These are phyloP conservation scores for Gorsachius magnificus DNA, from an alignment of 2,797 vertebrate genomes.

Conservation along the genomic window DNA sequence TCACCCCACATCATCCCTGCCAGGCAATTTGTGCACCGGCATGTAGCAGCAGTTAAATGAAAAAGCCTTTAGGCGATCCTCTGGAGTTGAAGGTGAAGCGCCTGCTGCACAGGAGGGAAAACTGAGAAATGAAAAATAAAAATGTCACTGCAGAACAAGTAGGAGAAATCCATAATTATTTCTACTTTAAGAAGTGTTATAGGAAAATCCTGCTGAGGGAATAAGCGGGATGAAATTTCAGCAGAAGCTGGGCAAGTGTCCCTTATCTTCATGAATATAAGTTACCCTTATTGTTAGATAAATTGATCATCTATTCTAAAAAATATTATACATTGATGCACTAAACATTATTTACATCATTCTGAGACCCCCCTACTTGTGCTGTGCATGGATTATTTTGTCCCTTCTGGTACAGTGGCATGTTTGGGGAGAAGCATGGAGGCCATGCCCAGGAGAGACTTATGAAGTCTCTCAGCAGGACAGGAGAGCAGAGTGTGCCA, in stretches of 20 bases:
- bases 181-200: not conserved
- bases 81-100: not conserved
- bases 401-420: not conserved
- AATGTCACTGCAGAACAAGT: slow-evolving; percentile 17
- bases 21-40: slow-evolving; percentile 36
- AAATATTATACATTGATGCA: not conserved
- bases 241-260: not conserved
- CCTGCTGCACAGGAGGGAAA: slow-evolving; percentile 1
- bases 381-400: not conserved
- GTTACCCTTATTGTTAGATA: not conserved
- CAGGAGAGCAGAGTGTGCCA: not conserved
- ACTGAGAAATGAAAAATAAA: slow-evolving; percentile 58
- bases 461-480: not conserved
- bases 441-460: rapidly evolving
- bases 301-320: not conserved
- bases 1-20: not conserved
- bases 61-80: slow-evolving; percentile 29
- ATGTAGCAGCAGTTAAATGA: slow-evolving; percentile 43
- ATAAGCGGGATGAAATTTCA: slow-evolving; percentile 11
- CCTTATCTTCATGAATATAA: not conserved
- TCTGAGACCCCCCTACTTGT: not conserved
- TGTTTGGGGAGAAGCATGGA: not conserved
- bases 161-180: slow-evolving; percentile 37
- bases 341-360: rapidly evolving
- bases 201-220: not conserved